Conservation (phyloP, 2,113 vertebrate genomes). For the Eulemur rufifrons region DNA sequence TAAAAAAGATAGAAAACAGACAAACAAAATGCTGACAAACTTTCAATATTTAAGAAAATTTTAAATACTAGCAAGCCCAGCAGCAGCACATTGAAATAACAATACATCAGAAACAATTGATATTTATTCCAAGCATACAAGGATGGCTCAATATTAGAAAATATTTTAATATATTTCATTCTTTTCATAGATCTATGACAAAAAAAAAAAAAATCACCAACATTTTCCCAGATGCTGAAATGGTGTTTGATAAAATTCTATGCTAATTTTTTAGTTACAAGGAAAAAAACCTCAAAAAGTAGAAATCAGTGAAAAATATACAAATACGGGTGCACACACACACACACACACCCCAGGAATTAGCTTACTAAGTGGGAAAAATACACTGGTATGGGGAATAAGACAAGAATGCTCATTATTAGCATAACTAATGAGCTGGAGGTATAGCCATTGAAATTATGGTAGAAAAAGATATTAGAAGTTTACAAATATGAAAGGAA, state of each 20-base stretch:
- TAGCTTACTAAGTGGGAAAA: too few relatives aligned
- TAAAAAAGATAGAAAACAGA: neutral
- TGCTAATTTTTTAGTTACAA: neutral
- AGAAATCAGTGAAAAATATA: neutral
- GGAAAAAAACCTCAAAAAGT: neutral
- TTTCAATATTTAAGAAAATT: neutral
- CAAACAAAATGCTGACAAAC: neutral
- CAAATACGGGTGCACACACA: neutral
- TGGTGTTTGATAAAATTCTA: neutral
- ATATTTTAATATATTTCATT: neutral
- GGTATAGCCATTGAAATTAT: neutral
- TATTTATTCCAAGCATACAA: neutral
- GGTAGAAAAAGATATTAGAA: neutral
- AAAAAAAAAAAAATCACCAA: neutral
- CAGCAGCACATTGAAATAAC: neutral
- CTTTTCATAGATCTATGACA: neutral
- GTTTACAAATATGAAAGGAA: neutral
- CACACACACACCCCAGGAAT: neutral
- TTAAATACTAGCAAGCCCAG: neutral
- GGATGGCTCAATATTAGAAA: neutral
- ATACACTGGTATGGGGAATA: neutral
- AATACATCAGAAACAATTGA: neutral
- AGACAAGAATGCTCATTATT: neutral
- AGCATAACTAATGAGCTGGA: neutral
- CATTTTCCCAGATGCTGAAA: neutral